Conservation (phyloP, 2,797 vertebrate genomes). For the Takifugu rubripes region DNA sequence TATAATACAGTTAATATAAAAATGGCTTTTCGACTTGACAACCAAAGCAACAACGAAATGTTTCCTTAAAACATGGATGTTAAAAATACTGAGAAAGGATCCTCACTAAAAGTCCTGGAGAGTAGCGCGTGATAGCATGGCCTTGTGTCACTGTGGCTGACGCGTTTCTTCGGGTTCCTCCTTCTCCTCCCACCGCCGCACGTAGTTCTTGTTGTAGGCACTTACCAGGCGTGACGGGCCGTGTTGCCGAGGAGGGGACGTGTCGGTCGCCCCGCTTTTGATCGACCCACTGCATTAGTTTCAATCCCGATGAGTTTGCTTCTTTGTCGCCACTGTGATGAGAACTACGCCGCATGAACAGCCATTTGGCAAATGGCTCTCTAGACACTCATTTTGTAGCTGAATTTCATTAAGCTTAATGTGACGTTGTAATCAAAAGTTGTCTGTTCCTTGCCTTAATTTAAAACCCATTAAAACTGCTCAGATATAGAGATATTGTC, state of each 20-base stretch:
- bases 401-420: constrained; percentile 76
- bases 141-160: constrained; percentile 51
- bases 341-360: constrained; percentile 68
- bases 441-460: constrained; percentile 67
- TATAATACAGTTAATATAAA: constrained; percentile 84
- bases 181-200: constrained; percentile 48
- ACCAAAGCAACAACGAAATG: constrained; percentile 81
- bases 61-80: constrained; percentile 79
- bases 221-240: constrained; percentile 76
- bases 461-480: constrained; percentile 75
- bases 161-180: constrained; percentile 43
- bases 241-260: constrained; percentile 40
- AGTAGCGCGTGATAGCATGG: constrained; percentile 72
- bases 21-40: constrained; percentile 84
- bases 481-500: constrained; percentile 77
- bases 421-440: constrained; percentile 71
- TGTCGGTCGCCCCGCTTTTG: constrained; percentile 48
- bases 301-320: constrained; percentile 33
- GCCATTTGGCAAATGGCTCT: constrained; percentile 69
- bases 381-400: constrained; percentile 61
- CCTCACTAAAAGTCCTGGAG: constrained; percentile 73
- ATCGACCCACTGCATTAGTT: constrained; percentile 50
- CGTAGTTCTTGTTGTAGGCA: constrained; percentile 77
- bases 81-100: constrained; percentile 80
- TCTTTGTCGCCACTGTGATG: constrained; percentile 57